These are phyloP conservation scores for Monopterus albus DNA, from an alignment of 2,113 vertebrate genomes.

Conservation along the genomic window DNA sequence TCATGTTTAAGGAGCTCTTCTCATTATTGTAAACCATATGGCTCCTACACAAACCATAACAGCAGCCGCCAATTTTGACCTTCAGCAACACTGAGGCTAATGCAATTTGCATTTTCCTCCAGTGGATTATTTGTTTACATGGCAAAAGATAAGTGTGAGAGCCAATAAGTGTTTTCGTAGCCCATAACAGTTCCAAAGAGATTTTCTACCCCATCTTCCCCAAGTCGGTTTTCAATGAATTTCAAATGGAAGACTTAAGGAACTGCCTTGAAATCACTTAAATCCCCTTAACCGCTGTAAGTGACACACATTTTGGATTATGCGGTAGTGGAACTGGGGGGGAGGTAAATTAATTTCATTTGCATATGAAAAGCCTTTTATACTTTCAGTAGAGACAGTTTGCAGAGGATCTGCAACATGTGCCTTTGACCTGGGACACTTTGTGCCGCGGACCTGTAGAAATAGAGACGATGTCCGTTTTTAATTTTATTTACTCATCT, in stretches of 20 bases:
- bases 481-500: not conserved
- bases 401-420: conserved; percentile 42
- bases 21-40: conserved; percentile 42
- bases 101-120: conserved; percentile 66
- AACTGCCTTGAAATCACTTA: conserved; percentile 60
- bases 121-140: conserved; percentile 69
- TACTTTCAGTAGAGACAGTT: conserved; percentile 48
- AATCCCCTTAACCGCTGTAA: conserved; percentile 64
- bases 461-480: not conserved
- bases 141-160: conserved; percentile 56
- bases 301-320: conserved; percentile 72
- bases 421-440: conserved; percentile 43
- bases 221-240: conserved; percentile 77
- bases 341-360: conserved; percentile 63
- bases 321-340: not conserved
- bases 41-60: conserved; percentile 44
- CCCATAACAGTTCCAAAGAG: conserved; percentile 73
- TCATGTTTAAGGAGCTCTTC: conserved; percentile 26
- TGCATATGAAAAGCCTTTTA: conserved; percentile 65
- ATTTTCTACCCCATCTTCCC: conserved; percentile 47
- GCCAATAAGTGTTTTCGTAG: conserved; percentile 74
- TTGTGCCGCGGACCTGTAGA: conserved; percentile 9
- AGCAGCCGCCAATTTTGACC: conserved; percentile 64
- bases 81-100: conserved; percentile 61
- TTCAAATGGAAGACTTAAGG: conserved; percentile 70